phyloP scores from a whole-genome alignment of 2,888 invertebrate genomes.

The Apamea crenata region DNA sequence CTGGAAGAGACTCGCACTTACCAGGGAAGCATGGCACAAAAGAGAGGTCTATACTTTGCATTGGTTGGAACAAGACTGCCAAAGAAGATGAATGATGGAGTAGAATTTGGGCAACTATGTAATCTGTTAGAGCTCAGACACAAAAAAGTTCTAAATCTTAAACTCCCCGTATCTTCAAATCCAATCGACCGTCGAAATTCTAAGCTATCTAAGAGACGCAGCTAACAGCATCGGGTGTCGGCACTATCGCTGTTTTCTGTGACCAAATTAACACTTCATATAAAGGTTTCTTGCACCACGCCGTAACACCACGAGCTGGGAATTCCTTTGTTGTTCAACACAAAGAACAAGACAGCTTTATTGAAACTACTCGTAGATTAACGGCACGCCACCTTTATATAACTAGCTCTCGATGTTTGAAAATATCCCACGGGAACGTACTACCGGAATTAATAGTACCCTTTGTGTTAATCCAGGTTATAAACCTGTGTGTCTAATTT shows the following conservation, averaged over 20 bases:
- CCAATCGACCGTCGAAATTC: slow-evolving; percentile 12
- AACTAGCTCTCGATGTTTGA: background rate
- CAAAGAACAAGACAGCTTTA: slow-evolving; percentile 69
- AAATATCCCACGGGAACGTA: background rate
- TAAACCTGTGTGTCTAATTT: background rate
- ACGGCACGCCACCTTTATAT: slow-evolving; percentile 32
- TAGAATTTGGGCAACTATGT: background rate
- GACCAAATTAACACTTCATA: slow-evolving; percentile 66
- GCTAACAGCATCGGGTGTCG: slow-evolving; percentile 6
- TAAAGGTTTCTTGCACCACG: slow-evolving; percentile 51
- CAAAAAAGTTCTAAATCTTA: background rate
- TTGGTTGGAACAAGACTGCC: background rate
- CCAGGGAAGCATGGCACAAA: background rate
- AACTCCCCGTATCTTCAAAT: slow-evolving; percentile 4
- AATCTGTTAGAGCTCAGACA: background rate
- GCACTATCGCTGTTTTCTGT: slow-evolving; percentile 27
- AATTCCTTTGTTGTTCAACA: slow-evolving; percentile 68
- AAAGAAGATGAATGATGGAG: background rate
- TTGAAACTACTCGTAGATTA: slow-evolving; percentile 65
- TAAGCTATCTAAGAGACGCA: slow-evolving; percentile 5
- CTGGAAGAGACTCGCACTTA: background rate
- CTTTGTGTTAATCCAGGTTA: background rate
- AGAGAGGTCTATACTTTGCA: background rate
- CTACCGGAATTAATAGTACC: background rate
- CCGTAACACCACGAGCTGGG: slow-evolving; percentile 45